Conservation (phyloP, 2,888 invertebrate genomes). For the Eucera pruinosa region DNA sequence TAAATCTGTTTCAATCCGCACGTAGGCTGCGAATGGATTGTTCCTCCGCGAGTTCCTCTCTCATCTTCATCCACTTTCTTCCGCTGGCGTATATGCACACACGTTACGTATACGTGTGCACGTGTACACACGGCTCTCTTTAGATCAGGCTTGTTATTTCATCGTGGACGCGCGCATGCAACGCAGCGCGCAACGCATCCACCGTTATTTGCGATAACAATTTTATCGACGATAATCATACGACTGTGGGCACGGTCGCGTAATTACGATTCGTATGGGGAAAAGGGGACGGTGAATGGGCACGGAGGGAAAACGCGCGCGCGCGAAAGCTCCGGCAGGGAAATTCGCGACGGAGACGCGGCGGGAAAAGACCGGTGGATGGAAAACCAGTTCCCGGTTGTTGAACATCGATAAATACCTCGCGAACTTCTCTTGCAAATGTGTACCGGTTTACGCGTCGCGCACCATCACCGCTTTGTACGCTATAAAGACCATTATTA, state of each 20-base stretch:
- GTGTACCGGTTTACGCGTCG: conserved; percentile 59
- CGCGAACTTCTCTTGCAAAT: conserved; percentile 34
- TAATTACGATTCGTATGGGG: conserved; percentile 33
- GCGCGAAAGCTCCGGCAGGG: neutral
- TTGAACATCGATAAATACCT: conserved; percentile 43
- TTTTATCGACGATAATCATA: conserved; percentile 46
- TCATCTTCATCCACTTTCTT: conserved; percentile 23
- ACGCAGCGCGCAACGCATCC: conserved; percentile 1
- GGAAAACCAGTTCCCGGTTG: conserved; percentile 59
- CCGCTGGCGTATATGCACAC: conserved; percentile 6
- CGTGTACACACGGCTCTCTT: conserved; percentile 10
- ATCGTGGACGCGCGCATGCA: conserved; percentile 8
- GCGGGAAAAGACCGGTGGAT: neutral
- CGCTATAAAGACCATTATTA: conserved; percentile 55
- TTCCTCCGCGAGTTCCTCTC: conserved; percentile 35
- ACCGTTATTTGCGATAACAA: conserved; percentile 27
- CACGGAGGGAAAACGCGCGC: conserved; percentile 26
- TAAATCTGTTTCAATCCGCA: conserved; percentile 73
- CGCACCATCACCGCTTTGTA: conserved; percentile 6
- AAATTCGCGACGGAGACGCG: conserved; percentile 39
- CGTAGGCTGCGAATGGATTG: conserved; percentile 67
- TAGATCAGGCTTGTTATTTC: conserved; percentile 45
- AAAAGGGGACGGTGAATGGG: neutral
- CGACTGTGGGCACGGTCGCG: conserved; percentile 2
- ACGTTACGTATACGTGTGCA: too few relatives aligned